A percentile compares a stretch with the other conserved stretches of the same genome.
Evolutionary conservation across 2,888 invertebrate genomes (phyloP).

Genomic region (Lasius platythorax): DNA sequence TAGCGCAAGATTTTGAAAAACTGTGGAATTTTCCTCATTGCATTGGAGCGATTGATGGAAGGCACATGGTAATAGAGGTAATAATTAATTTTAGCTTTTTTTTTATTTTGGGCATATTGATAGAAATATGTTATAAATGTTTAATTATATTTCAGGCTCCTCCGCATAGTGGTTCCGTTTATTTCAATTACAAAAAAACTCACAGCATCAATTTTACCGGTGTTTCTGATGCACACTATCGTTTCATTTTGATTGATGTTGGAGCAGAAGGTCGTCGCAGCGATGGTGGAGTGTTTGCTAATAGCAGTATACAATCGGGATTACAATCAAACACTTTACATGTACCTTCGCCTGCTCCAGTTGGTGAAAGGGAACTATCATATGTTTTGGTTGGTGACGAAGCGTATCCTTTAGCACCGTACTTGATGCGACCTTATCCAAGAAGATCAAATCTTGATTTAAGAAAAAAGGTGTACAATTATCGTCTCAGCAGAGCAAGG

Average conservation of each 20-base stretch:
- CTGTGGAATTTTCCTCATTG: not conserved
- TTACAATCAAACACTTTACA: no score
- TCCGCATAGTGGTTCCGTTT: not conserved
- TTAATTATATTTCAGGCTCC: not conserved
- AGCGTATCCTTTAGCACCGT: not conserved
- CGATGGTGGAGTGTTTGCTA: no score
- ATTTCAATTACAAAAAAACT: not conserved
- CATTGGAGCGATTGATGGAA: not conserved
- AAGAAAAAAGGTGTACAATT: not conserved
- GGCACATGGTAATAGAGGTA: not conserved
- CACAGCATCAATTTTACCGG: no score
- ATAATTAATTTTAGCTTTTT: not conserved
- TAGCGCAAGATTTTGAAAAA: not conserved
- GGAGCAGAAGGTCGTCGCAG: no score
- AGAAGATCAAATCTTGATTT: not conserved
- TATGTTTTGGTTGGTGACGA: not conserved
- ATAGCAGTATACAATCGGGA: no score
- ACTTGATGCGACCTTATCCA: slow-evolving; percentile 4
- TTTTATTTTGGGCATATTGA: not conserved
- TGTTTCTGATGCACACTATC: no score
- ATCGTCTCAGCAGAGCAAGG: slow-evolving; percentile 13
- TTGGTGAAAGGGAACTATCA: no score
- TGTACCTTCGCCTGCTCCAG: no score
- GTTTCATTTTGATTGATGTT: no score
- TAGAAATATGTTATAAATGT: not conserved